These are phyloP conservation scores for Euborellia annulipes DNA, from an alignment of 1,140 invertebrate genomes.

Conservation along the genomic window DNA sequence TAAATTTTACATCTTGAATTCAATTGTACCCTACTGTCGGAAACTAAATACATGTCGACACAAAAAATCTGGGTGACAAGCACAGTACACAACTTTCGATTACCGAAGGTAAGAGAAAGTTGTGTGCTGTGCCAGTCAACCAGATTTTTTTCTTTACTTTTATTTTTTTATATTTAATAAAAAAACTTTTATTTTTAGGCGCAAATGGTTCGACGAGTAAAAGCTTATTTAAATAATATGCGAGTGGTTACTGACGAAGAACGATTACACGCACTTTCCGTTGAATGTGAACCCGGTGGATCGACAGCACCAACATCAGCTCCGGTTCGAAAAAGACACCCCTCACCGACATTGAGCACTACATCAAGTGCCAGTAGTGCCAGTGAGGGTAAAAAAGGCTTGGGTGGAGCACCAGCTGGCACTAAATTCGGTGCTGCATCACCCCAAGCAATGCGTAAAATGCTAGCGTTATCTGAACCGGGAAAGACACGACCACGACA, in stretches of 20 bases:
- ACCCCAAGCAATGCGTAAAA: slow-evolving; percentile 86
- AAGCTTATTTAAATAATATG: slow-evolving; percentile 86
- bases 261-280: slow-evolving; percentile 68
- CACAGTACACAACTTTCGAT: too few species aligned
- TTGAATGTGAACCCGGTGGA: slow-evolving; percentile 70
- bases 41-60: too few species aligned
- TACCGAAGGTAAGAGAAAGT: too few species aligned
- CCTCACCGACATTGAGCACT: slow-evolving; percentile 75
- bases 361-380: slow-evolving; percentile 78
- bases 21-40: too few species aligned
- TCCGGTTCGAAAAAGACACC: slow-evolving; percentile 51
- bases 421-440: slow-evolving; percentile 75
- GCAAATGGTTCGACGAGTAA: slow-evolving; percentile 91
- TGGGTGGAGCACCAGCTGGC: slow-evolving; percentile 16
- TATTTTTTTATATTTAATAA: too few species aligned
- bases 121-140: too few species aligned
- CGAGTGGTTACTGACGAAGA: slow-evolving; percentile 86
- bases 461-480: slow-evolving; percentile 71
- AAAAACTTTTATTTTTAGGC: slow-evolving; percentile 39
- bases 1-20: too few species aligned
- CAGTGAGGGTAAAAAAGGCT: slow-evolving; percentile 53
- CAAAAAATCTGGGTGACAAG: too few species aligned
- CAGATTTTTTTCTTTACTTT: too few species aligned
- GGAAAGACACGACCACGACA: slow-evolving; percentile 78
- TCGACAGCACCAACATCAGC: slow-evolving; percentile 29